Base-by-base conservation (phyloP, 2,797 vertebrate species). In the Acipenser oxyrinchus region DNA sequence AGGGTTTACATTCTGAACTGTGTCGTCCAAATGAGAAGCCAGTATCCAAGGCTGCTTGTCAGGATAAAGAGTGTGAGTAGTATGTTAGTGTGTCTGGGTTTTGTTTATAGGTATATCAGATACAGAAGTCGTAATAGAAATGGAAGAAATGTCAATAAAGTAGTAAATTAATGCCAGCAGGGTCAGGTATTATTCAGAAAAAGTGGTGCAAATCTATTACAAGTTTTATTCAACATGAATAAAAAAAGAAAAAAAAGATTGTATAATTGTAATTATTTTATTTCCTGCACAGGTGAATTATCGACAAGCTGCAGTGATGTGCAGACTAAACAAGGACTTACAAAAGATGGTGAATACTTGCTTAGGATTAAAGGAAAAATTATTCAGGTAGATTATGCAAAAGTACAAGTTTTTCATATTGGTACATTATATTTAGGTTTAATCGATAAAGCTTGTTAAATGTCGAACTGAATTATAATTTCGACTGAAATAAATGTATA, bases 321-420 rank as follows among this genome's bases (percentile, higher is more conserved):
- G 65, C 95, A 94, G 82, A 77, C 90, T 76, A 89, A 81, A 76
- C 90, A 86, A 73, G 86, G 89, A 12, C 78, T 90, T 77, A 87
- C 79, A 74, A 89, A 86, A 53, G 94, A 99, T 74, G 96, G 93
- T 7, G 94, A 98, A 75, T 94, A 94, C 73, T 84, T 88, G 70
- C 87, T 98, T 63, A 90, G 85, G 72, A 63, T 99, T 77, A 89
- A 88, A 66, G 93, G 91, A 71, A 91, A 82, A 78, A 87, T 88
- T 74, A 81, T 95, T 68, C 94, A 97, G 94, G 94, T 97, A 88
- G n/a, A 83, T 50, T 12, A 69, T 69, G 8, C 6, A 49, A 48
- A 55, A 72, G 66, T n/a, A 63, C 49, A 52, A 18, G 18, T 18
- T 3, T 1, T 62, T 23, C 62, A 72, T 62, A 66, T 73, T 18